Evolutionary conservation across 2,888 invertebrate species (phyloP).

Genomic region (Tuberolachnus salignus): DNA sequence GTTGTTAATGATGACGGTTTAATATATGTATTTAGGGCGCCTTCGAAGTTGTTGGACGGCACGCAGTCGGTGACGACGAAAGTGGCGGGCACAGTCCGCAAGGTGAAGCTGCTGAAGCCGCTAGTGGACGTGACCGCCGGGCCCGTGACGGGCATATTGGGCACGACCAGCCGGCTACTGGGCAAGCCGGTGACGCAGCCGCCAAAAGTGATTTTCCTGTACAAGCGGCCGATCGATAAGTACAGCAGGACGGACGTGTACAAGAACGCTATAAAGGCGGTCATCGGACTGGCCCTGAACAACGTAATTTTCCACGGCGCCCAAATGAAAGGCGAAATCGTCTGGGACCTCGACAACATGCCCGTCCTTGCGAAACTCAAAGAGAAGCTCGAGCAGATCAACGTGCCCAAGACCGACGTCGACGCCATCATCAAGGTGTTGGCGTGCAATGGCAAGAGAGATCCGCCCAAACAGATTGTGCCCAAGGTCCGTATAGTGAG

Average conservation of each 20-base stretch:
- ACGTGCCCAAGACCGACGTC: not conserved
- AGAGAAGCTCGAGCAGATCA: fast-evolving
- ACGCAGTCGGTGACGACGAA: not conserved
- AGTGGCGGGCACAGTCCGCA: not conserved
- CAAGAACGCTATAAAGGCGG: not conserved
- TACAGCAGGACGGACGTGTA: not conserved
- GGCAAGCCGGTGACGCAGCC: not conserved
- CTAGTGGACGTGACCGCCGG: not conserved
- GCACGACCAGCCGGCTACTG: constrained; percentile 16
- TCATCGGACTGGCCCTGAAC: not conserved
- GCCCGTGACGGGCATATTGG: not conserved
- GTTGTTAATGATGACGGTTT: too few species aligned
- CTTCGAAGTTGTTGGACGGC: not conserved
- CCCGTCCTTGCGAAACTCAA: not conserved
- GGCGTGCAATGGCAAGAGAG: not conserved
- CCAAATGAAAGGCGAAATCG: not conserved
- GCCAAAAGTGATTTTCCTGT: constrained; percentile 1
- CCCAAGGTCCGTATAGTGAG: not conserved
- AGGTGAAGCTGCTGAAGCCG: not conserved
- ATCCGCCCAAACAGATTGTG: not conserved
- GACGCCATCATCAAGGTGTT: not conserved
- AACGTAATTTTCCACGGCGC: not conserved
- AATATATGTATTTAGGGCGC: not conserved
- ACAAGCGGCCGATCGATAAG: not conserved
- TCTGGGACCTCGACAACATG: fast-evolving